Conservation (phyloP, 2,888 invertebrate genomes). For the Toxonevra muliebris region DNA sequence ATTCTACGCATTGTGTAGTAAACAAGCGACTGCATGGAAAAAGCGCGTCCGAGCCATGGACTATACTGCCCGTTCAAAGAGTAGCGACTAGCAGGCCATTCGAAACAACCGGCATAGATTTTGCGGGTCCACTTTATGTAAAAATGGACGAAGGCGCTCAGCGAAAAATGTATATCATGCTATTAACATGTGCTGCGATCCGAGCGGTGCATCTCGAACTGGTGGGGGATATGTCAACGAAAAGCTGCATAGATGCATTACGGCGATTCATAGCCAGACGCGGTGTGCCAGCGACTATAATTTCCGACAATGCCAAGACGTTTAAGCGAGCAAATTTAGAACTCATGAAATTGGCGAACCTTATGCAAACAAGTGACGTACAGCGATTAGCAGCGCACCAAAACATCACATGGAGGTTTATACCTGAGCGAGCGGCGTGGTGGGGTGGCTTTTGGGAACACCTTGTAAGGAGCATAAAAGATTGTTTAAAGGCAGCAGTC, state of each 20-base stretch:
- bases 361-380: slow-evolving; percentile 19
- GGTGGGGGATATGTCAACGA: slow-evolving; percentile 31
- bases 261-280: slow-evolving; percentile 32
- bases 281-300: slow-evolving; percentile 28
- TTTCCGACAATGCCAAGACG: slow-evolving; percentile 37
- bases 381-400: slow-evolving; percentile 28
- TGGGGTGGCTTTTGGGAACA: slow-evolving; percentile 39
- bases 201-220: slow-evolving; percentile 37
- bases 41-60: slow-evolving; percentile 33
- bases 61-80: slow-evolving; percentile 28
- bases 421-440: slow-evolving; percentile 37
- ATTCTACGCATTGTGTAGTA: slow-evolving; percentile 27
- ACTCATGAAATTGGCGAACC: slow-evolving; percentile 12
- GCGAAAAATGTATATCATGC: slow-evolving; percentile 30
- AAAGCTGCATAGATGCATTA: slow-evolving; percentile 37
- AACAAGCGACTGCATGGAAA: slow-evolving; percentile 33
- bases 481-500: slow-evolving; percentile 34
- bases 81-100: slow-evolving; percentile 34
- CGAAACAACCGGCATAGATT: slow-evolving; percentile 36
- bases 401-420: slow-evolving; percentile 32
- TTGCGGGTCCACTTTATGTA: slow-evolving; percentile 35
- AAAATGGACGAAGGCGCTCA: slow-evolving; percentile 8
- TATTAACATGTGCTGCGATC: slow-evolving; percentile 36
- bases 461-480: slow-evolving; percentile 32
- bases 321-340: slow-evolving; percentile 35